These are phyloP conservation scores for Tetanocera ferruginea DNA, from an alignment of 2,888 invertebrate species.

Conservation along the genomic window DNA sequence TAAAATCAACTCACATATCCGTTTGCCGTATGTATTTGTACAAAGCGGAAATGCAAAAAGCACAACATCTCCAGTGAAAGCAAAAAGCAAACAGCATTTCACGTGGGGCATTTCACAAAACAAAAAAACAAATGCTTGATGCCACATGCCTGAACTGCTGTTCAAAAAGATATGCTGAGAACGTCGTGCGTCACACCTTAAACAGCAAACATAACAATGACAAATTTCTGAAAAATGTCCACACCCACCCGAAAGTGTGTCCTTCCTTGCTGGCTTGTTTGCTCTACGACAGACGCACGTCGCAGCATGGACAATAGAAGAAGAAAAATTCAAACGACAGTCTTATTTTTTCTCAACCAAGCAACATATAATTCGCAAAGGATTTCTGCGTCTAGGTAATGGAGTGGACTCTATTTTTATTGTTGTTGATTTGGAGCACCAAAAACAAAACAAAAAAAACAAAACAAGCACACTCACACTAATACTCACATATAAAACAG, in stretches of 20 bases:
- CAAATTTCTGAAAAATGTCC: conserved; percentile 9
- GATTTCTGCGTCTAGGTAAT: conserved; percentile 55
- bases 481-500: neutral
- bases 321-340: too few relatives aligned
- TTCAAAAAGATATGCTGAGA: neutral
- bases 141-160: neutral
- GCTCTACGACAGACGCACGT: too few relatives aligned
- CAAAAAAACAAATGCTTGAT: neutral
- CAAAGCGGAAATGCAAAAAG: conserved; percentile 13
- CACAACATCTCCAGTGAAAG: neutral
- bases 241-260: neutral
- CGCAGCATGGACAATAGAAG: too few relatives aligned
- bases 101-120: neutral
- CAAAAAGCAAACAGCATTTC: neutral
- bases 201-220: conserved; percentile 19
- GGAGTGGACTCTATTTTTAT: conserved; percentile 66
- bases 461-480: too few relatives aligned
- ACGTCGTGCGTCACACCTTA: conserved; percentile 9
- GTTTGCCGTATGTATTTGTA: conserved; percentile 3
- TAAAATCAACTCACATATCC: conserved; percentile 25
- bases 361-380: conserved; percentile 3
- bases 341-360: neutral
- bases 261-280: neutral
- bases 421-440: conserved; percentile 50
- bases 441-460: conserved; percentile 50